Conservation (phyloP, 2,113 vertebrate genomes). For the Hirundichthys speculiger region DNA sequence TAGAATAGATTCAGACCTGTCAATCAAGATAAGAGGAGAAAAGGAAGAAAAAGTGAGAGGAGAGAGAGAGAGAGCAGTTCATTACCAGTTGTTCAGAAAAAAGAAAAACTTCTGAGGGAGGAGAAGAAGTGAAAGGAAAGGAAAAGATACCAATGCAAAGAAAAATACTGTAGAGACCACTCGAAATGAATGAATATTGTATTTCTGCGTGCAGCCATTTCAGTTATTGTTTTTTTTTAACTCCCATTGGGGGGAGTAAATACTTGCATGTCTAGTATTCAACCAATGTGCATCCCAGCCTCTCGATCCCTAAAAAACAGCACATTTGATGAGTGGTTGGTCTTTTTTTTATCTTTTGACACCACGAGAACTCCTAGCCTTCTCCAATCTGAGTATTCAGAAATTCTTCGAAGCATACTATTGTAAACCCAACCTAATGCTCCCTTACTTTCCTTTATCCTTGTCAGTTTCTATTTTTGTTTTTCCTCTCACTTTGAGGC, state of each 20-base stretch:
- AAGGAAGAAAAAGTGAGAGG: conserved; percentile 42
- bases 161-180: conserved; percentile 51
- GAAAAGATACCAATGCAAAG: conserved; percentile 36
- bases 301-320: conserved; percentile 61
- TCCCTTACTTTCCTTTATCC: too few species aligned
- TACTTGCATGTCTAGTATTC: conserved; percentile 73
- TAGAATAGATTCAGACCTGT: conserved; percentile 52
- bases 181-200: conserved; percentile 66
- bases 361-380: conserved; percentile 55
- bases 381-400: conserved; percentile 70
- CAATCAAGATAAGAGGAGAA: conserved; percentile 60
- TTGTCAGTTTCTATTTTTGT: conserved; percentile 25
- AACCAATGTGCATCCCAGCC: conserved; percentile 40
- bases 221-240: conserved; percentile 70
- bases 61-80: conserved; percentile 22
- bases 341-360: conserved; percentile 18
- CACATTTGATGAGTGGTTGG: conserved; percentile 62
- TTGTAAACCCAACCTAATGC: too few species aligned
- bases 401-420: too few species aligned
- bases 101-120: conserved; percentile 42
- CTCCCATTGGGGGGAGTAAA: conserved; percentile 71
- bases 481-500: conserved; percentile 28
- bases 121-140: conserved; percentile 32
- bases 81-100: conserved; percentile 44
- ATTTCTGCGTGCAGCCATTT: conserved; percentile 62